These are phyloP conservation scores for Cheilosia vernalis DNA, from an alignment of 2,888 invertebrate genomes.

Conservation along the genomic window DNA sequence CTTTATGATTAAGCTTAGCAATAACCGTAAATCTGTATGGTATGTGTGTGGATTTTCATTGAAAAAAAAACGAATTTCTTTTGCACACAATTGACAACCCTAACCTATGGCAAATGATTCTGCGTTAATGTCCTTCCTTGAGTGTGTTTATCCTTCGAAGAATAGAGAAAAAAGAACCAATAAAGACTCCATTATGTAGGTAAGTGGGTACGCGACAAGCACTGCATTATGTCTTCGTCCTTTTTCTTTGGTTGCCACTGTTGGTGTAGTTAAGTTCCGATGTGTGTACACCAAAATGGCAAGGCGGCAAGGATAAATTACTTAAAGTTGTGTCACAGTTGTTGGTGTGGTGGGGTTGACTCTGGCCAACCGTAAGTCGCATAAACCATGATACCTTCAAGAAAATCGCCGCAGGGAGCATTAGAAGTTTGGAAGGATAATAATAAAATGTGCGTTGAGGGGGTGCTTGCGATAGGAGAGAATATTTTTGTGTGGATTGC, in stretches of 20 bases:
- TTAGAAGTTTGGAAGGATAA: too few species aligned
- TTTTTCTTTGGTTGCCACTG: conserved; percentile 6
- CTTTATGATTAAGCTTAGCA: conserved; percentile 1
- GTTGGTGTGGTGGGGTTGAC: neutral
- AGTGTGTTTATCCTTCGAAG: conserved; percentile 41
- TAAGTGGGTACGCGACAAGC: conserved; percentile 54
- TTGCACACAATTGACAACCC: conserved; percentile 44
- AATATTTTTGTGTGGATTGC: too few species aligned
- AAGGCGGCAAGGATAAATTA: conserved; percentile 33
- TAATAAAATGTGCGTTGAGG: too few species aligned
- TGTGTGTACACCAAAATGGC: conserved; percentile 4
- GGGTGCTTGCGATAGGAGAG: too few species aligned
- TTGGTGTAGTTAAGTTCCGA: neutral
- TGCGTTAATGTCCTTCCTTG: conserved; percentile 62
- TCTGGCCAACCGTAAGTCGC: too few species aligned
- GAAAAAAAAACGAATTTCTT: neutral
- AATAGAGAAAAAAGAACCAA: conserved; percentile 3
- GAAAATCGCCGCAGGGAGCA: neutral
- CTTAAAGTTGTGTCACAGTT: conserved; percentile 25
- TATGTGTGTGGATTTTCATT: neutral
- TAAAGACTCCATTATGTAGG: conserved; percentile 46
- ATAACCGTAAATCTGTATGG: neutral
- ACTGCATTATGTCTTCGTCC: conserved; percentile 14
- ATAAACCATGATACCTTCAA: neutral
- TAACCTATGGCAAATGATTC: conserved; percentile 66